These are phyloP conservation scores for Thera britannica DNA, from an alignment of 2,888 invertebrate species.

Conservation along the genomic window DNA sequence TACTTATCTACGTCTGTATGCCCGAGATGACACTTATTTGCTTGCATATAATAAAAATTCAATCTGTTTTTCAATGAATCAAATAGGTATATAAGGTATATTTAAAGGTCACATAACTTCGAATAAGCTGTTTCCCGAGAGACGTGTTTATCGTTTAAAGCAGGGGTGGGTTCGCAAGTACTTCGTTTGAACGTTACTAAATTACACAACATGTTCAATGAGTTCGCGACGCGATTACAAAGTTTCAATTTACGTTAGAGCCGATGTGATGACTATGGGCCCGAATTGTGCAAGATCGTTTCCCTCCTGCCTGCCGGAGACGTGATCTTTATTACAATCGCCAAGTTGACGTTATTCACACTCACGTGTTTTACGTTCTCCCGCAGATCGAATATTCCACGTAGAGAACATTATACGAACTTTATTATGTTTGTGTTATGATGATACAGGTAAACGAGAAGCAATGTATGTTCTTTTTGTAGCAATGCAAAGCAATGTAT, in stretches of 20 bases:
- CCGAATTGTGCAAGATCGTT: conserved; percentile 43
- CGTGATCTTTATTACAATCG: conserved; percentile 53
- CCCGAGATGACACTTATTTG: no score
- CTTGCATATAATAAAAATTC: no score
- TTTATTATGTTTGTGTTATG: conserved; percentile 27
- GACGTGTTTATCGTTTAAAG: conserved; percentile 16
- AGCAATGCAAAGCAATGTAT: no score
- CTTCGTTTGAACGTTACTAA: conserved; percentile 15
- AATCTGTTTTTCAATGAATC: background rate
- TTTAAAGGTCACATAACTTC: background rate
- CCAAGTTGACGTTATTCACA: conserved; percentile 34
- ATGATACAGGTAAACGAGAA: conserved; percentile 12
- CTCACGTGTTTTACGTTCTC: conserved; percentile 19
- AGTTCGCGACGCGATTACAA: conserved; percentile 45
- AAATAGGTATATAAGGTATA: background rate
- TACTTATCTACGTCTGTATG: no score
- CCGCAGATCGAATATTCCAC: conserved; percentile 27
- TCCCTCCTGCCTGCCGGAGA: conserved; percentile 37
- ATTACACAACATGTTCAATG: conserved; percentile 37
- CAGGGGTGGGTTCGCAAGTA: background rate
- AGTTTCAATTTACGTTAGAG: conserved; percentile 47
- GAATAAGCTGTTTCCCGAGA: conserved; percentile 5
- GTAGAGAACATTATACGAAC: conserved; percentile 23
- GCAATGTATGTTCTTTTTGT: no score
- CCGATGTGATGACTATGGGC: conserved; percentile 39